phyloP scores from a whole-genome alignment of 1,140 invertebrate species.

The Rhopalosiphum maidis region DNA sequence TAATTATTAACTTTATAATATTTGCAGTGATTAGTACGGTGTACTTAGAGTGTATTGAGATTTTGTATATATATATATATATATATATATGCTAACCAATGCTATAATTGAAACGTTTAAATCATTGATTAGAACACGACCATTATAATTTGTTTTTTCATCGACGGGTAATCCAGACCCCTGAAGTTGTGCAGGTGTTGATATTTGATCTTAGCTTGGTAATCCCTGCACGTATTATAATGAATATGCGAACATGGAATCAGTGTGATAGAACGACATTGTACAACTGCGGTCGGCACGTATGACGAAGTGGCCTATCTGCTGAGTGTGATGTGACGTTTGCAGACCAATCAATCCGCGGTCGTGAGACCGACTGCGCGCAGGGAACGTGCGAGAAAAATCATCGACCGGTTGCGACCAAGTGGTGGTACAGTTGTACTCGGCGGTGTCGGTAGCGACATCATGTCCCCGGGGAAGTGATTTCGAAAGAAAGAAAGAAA shows the following conservation, averaged over 20 bases:
- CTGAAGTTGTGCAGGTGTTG: not conserved
- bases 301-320: not conserved
- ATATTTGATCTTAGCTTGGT: not conserved
- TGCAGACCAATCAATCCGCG: not conserved
- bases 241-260: not conserved
- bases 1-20: not conserved
- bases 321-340: not conserved
- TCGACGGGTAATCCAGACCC: not conserved
- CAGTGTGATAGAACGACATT: not conserved
- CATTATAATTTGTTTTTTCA: not conserved
- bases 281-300: not conserved
- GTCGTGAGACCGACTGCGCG: not conserved
- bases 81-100: not conserved
- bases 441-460: not conserved
- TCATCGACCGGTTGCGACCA: not conserved
- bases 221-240: not conserved
- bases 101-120: not conserved
- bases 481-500: not conserved
- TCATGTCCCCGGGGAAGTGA: conserved; percentile 12
- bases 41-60: not conserved
- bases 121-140: not conserved
- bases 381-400: conserved; percentile 21
- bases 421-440: not conserved
- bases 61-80: not conserved
- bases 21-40: not conserved